Conservation (phyloP, 2,888 invertebrate genomes). For the Lycia hirtaria region DNA sequence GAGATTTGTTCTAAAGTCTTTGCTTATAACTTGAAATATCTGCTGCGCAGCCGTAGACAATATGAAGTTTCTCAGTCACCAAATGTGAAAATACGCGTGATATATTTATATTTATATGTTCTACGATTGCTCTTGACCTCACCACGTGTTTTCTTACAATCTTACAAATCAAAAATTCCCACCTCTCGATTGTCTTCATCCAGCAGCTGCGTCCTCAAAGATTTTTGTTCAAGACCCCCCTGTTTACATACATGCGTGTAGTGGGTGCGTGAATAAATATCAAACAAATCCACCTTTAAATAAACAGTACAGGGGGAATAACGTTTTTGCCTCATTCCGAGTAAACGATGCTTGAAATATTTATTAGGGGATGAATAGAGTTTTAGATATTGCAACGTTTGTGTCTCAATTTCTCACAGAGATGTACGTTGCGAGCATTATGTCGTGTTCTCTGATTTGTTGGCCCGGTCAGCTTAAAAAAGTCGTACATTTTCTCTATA, state of each 20-base stretch:
- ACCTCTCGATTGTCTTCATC: constrained; percentile 39
- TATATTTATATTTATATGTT: no score
- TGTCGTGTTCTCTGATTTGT: constrained; percentile 30
- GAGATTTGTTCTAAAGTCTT: no score
- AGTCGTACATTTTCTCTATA: neutral
- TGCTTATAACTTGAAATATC: no score
- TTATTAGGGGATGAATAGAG: constrained; percentile 81
- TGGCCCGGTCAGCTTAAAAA: constrained; percentile 19
- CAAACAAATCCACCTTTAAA: constrained; percentile 83
- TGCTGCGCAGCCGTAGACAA: no score
- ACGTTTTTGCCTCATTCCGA: constrained; percentile 80
- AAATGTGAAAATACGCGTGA: no score
- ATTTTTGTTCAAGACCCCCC: constrained; percentile 46
- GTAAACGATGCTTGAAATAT: constrained; percentile 84
- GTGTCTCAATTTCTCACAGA: constrained; percentile 55
- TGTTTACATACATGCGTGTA: constrained; percentile 56
- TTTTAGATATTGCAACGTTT: constrained; percentile 71
- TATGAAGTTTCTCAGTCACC: no score
- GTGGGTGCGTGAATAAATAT: constrained; percentile 75
- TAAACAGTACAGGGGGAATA: constrained; percentile 76
- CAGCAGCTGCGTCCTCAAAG: constrained; percentile 42
- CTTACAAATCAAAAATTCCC: constrained; percentile 32
- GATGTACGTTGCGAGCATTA: constrained; percentile 38
- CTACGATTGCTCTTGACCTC: no score
- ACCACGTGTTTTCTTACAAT: constrained; percentile 21